A percentile compares a stretch with the other conserved stretches of the same genome.
Evolutionary conservation across 2,888 invertebrate species (phyloP).

Genomic region (Tholera decimalis): DNA sequence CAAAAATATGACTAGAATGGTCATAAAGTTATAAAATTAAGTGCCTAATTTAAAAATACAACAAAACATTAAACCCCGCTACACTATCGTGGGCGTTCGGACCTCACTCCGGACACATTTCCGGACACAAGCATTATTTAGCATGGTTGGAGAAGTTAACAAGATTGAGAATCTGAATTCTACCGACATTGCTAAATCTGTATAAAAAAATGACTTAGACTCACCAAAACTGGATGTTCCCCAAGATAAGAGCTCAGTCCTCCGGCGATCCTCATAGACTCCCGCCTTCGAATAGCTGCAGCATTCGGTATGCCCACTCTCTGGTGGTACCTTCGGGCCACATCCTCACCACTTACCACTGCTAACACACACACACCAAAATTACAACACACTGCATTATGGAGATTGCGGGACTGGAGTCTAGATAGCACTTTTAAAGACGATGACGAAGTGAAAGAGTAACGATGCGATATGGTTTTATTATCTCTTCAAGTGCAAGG

Average conservation of each 20-base stretch:
- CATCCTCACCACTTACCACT: slow-evolving; percentile 7
- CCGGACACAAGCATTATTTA: too few relatives aligned
- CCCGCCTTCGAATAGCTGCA: slow-evolving; percentile 15
- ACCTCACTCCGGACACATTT: too few relatives aligned
- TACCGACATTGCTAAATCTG: too few relatives aligned
- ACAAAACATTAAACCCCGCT: too few relatives aligned
- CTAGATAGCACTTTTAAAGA: slow-evolving; percentile 12
- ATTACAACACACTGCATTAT: slow-evolving; percentile 23
- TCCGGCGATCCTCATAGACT: slow-evolving; percentile 26
- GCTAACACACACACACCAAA: slow-evolving; percentile 15
- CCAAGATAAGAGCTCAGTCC: slow-evolving; percentile 22
- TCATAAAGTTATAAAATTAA: too few relatives aligned
- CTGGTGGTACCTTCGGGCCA: slow-evolving; percentile 42
- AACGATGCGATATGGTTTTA: slow-evolving; percentile 5
- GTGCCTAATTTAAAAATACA: too few relatives aligned
- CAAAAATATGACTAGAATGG: too few relatives aligned
- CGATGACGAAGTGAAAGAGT: not conserved
- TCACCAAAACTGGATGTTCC: slow-evolving; percentile 49
- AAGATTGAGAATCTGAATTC: too few relatives aligned
- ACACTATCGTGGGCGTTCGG: too few relatives aligned
- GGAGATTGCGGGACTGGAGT: not conserved
- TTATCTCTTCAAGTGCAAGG: slow-evolving; percentile 9
- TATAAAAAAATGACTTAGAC: too few relatives aligned
- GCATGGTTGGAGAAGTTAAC: too few relatives aligned
- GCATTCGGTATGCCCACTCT: slow-evolving; percentile 41